Evolutionary conservation across 2,113 vertebrate species (phyloP).

Genomic region (Cyanistes caeruleus): DNA sequence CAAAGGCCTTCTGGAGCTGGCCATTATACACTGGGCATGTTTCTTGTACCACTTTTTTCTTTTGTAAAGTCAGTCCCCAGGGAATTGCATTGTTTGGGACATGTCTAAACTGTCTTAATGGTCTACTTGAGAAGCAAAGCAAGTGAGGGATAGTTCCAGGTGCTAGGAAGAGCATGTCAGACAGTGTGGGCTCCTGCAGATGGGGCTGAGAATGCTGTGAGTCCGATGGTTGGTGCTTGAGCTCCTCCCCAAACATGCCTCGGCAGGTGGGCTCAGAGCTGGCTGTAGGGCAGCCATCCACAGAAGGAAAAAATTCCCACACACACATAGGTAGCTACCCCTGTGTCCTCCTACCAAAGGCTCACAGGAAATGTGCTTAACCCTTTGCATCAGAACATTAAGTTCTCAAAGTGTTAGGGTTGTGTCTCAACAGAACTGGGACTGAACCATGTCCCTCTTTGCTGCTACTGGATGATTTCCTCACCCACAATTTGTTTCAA

Average conservation of each 20-base stretch:
- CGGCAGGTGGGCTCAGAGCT: neutral
- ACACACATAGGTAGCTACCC: neutral
- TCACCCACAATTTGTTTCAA: neutral
- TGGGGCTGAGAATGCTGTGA: accelerated
- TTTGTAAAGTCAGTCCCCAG: neutral
- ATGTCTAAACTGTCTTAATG: neutral
- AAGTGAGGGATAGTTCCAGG: neutral
- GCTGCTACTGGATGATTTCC: neutral
- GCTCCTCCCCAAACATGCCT: neutral
- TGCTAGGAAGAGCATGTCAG: neutral
- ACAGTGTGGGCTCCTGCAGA: neutral
- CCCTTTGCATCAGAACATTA: neutral
- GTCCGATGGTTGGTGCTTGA: accelerated
- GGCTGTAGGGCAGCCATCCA: neutral
- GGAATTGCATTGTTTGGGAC: neutral
- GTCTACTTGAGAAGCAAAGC: neutral
- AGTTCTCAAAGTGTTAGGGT: neutral
- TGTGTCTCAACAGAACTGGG: neutral
- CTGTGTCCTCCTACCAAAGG: neutral
- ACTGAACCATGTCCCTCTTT: neutral
- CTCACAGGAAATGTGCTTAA: neutral
- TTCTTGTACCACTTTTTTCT: neutral
- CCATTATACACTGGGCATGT: neutral
- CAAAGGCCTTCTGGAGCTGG: neutral
- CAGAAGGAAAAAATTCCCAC: neutral